Base-by-base conservation (phyloP, 1,140 invertebrate species). In the Anoplophora glabripennis region DNA sequence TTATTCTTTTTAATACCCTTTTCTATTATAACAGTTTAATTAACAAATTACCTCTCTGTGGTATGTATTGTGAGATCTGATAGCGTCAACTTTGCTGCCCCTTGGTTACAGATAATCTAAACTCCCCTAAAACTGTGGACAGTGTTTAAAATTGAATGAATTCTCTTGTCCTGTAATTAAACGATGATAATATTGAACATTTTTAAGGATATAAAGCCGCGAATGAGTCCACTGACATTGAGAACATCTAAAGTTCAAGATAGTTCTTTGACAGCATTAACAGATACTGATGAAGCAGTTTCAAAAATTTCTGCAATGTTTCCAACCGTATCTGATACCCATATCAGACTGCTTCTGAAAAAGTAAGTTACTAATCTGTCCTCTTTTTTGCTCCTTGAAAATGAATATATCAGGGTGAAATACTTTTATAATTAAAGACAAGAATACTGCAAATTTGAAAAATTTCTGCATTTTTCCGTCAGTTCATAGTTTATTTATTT, bases 271-370 rank as follows among this genome's bases (percentile, higher is more conserved):
- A 82, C 79, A 5, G 81, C 56, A 33, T 71, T 80, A 46, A 78
- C 80, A 4, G 86, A 89, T 53, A 82, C 82, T 3, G 88, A 90
- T 66, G 81, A 85, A 3, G 80, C 89, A 55, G 87, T 93, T 12
- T 80, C 84, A 33, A 93, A 92, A 77, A 90, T 94, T 63, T 86
- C 89, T 73, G 85, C 89, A n/a, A 90, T 93, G 85, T 95, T 95
- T 75, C 92, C 92, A 10, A 94, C 92, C 7, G 92, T 93, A 36
- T 86, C 88, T 46, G 92, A 96, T 71, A 88, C 86, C 21, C 92
- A 94, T 69, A 93, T 96, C 67, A 86, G 88, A 67, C 82, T 92
- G 55, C 80, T 94, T 58, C 75, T 94, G 18, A 91, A 92, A 76
- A 93, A 94, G 92, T 94, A 83, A 88, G 86, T 66, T 35, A n/a